phyloP scores from a whole-genome alignment of 2,113 vertebrate genomes.

The Cacatua alba region DNA sequence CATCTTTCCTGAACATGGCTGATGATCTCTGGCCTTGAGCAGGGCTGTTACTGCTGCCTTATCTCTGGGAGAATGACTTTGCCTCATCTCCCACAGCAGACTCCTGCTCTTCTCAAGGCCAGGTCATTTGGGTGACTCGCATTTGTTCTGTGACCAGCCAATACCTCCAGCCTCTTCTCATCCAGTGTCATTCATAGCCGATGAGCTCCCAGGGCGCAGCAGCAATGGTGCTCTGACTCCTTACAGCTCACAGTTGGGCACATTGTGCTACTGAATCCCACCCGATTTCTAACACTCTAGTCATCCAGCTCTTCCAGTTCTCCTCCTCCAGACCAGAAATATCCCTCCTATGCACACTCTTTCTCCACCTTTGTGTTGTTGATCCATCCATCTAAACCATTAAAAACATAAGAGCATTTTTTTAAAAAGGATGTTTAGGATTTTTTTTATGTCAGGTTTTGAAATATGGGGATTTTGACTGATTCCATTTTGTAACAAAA shows the following conservation, averaged over 20 bases:
- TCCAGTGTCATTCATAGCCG: background rate
- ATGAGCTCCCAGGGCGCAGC: background rate
- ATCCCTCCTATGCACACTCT: background rate
- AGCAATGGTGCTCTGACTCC: background rate
- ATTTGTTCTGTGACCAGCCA: background rate
- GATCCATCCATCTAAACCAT: background rate
- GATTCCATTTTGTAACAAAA: background rate
- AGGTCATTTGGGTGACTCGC: accelerated
- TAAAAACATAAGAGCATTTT: background rate
- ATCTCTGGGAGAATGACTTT: background rate
- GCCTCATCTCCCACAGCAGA: background rate
- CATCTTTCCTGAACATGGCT: background rate
- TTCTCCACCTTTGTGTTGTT: background rate
- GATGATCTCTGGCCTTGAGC: background rate
- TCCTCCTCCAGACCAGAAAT: background rate
- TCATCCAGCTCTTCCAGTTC: background rate
- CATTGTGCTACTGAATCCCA: background rate
- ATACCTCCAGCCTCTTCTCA: background rate
- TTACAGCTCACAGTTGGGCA: background rate
- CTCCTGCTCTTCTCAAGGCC: background rate
- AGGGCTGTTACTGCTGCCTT: background rate
- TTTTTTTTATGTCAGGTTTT: background rate
- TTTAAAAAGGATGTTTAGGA: background rate
- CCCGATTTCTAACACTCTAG: background rate
- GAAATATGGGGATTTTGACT: background rate